Conservation (phyloP, 2,113 vertebrate species). For the Gasterosteus aculeatus region DNA sequence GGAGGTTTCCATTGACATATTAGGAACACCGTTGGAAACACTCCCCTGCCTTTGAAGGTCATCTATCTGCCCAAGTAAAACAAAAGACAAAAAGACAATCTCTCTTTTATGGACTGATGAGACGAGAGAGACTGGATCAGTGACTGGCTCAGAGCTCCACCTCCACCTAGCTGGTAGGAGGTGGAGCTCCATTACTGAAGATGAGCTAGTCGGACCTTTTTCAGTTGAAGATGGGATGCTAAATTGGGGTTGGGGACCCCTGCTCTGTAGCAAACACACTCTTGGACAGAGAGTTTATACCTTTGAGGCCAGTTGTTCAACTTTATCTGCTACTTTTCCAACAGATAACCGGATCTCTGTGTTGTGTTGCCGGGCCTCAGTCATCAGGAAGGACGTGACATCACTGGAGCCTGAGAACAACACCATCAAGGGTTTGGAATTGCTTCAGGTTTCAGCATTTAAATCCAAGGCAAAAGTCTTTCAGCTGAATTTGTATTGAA, state of each 20-base stretch:
- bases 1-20: constrained; percentile 92
- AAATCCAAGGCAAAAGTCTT: not conserved
- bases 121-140: no score
- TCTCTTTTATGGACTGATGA: no score
- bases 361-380: constrained; percentile 95
- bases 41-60: constrained; percentile 86
- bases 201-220: no score
- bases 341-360: constrained; percentile 93
- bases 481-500: not conserved
- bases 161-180: no score
- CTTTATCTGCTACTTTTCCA: constrained; percentile 93
- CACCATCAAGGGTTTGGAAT: not conserved
- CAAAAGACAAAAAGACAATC: not conserved
- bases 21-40: constrained; percentile 80
- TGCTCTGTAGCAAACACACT: not conserved
- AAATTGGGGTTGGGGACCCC: no score
- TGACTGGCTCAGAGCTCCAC: no score
- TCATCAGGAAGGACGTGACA: constrained; percentile 93
- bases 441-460: not conserved
- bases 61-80: constrained; percentile 82
- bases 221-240: no score
- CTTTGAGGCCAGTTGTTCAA: constrained; percentile 91
- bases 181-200: no score
- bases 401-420: constrained; percentile 83
- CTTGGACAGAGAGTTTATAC: constrained; percentile 63